Evolutionary conservation across 30 jellyfish, hydroid and myxozoan species (phyloP).

Genomic region (Phacellophora camtschatica): DNA sequence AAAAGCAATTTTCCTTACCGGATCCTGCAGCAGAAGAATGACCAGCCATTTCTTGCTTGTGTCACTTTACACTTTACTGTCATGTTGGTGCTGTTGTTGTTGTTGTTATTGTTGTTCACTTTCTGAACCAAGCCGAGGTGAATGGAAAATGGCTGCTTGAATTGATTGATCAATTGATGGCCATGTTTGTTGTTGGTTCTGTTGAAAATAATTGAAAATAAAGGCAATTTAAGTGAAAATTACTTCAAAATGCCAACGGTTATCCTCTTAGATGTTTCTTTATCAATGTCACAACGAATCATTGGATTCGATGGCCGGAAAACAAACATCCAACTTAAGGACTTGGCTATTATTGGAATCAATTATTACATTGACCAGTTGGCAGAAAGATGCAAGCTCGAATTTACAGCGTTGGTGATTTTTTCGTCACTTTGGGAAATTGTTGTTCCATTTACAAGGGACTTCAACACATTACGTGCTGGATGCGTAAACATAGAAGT

Average conservation of each 20-base stretch:
- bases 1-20: neutral
- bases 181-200: no score
- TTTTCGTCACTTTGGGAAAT: slow-evolving; percentile 95
- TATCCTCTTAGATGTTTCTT: slow-evolving; percentile 83
- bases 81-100: neutral
- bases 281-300: slow-evolving; percentile 83
- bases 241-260: slow-evolving; percentile 89
- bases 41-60: neutral
- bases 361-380: slow-evolving; percentile 62
- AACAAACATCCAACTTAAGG: slow-evolving; percentile 37
- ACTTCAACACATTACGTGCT: slow-evolving; percentile 51
- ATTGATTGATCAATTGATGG: no score
- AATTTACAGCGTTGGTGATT: slow-evolving; percentile 74
- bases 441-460: slow-evolving; percentile 92
- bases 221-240: no score
- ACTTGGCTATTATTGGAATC: slow-evolving; percentile 70
- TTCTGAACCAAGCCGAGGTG: no score
- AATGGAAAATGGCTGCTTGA: no score
- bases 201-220: no score
- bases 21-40: neutral
- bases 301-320: slow-evolving; percentile 39
- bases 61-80: neutral
- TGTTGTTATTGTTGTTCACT: neutral
- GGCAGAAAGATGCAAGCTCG: slow-evolving; percentile 69
- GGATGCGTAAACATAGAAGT: slow-evolving; percentile 66